These are phyloP conservation scores for Siniperca obscura DNA, from an alignment of 2,797 vertebrate genomes.

Conservation along the genomic window DNA sequence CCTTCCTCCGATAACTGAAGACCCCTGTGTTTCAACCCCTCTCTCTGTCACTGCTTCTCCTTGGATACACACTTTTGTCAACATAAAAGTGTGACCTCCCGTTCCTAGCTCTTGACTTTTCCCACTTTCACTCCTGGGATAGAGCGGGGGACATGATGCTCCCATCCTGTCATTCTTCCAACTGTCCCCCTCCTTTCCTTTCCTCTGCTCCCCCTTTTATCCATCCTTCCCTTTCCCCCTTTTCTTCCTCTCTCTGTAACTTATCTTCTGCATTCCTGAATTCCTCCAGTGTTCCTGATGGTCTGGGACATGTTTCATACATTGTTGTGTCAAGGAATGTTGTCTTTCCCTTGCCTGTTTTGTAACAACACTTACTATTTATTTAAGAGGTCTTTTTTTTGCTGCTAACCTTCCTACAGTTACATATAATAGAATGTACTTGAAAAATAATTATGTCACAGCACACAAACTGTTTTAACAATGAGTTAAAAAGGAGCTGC, in stretches of 20 bases:
- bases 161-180: slow-evolving; percentile 73
- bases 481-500: not conserved
- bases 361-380: slow-evolving; percentile 20
- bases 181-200: slow-evolving; percentile 31
- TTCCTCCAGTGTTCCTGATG: slow-evolving; percentile 7
- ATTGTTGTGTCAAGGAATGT: slow-evolving; percentile 35
- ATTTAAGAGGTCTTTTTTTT: not conserved
- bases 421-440: slow-evolving; percentile 4
- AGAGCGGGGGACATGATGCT: slow-evolving; percentile 49
- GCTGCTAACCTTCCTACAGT: not conserved
- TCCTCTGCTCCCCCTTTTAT: slow-evolving; percentile 23
- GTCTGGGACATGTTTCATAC: slow-evolving; percentile 27
- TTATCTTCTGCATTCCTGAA: slow-evolving; percentile 38
- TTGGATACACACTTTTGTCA: slow-evolving; percentile 45
- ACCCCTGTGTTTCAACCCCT: slow-evolving; percentile 15
- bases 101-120: slow-evolving; percentile 56
- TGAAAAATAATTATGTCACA: slow-evolving; percentile 16
- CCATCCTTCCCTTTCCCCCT: slow-evolving; percentile 37
- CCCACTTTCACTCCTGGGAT: slow-evolving; percentile 59
- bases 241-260: slow-evolving; percentile 25
- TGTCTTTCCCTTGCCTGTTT: slow-evolving; percentile 20
- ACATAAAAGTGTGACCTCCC: slow-evolving; percentile 60
- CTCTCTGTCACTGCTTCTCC: slow-evolving; percentile 10
- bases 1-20: slow-evolving; percentile 38
- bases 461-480: not conserved